Base-by-base conservation (phyloP, 1,140 invertebrate species). In the Ylistrum balloti region DNA sequence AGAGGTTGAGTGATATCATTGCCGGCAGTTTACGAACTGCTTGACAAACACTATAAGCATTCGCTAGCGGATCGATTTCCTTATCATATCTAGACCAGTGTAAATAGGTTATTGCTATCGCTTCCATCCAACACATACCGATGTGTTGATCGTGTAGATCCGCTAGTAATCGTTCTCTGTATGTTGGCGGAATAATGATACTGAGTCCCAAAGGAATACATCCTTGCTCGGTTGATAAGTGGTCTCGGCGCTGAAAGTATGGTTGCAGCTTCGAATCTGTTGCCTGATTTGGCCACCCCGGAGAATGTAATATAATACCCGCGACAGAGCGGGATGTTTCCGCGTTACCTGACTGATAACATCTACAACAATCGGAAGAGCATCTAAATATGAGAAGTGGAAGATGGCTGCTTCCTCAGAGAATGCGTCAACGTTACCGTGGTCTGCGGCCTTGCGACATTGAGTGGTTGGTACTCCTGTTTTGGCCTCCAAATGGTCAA, bases 41-140 rank as follows among this genome's bases (percentile, higher is more conserved):
- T 32, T 93, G 91, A 88, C 95, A 96, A 22, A 20, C 35, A 5
- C 86, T 10, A 91, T 92, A 93, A 9, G 17, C n/a, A n/a, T 56
- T 91, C 28, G 28, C 48, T 15, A 89, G 33, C 7, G 28, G 20
- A 89, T 96, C 95, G 74, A 97, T 95, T 15, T 96, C 95, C 0
- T 89, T 90, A 91, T 97, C 96, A 0, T 97, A 94, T 13, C 94
- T 91, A 85, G 95, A 95, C 96, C 96, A 97, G 94, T 95, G 97
- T 3, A 96, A 91, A 87, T 96, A 96, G 2, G 90, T 93, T 0
- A 96, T 89, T 9, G 96, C 96, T 7, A 95, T 38, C 1, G 90
- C 33, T 91, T 97, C 97, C 93, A 96, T 96, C 86, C 95, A 93
- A 9, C 96, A 94, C 10, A 96, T 95, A 0, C 97, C 96, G 34